These are phyloP conservation scores for Lophotis ruficrista DNA, from an alignment of 2,113 vertebrate species.

Conservation along the genomic window DNA sequence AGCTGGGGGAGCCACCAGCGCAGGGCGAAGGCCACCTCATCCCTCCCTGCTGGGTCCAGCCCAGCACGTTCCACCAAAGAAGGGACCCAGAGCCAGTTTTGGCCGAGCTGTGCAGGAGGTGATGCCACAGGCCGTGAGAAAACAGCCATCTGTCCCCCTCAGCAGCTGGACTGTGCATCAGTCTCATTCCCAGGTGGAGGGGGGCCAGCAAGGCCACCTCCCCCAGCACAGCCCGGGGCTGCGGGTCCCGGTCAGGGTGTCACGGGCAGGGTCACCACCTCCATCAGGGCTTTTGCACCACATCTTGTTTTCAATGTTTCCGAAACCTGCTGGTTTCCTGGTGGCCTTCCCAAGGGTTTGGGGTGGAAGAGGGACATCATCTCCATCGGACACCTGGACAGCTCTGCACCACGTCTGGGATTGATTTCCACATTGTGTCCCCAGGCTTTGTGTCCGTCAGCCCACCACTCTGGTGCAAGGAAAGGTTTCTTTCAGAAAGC, in stretches of 20 bases:
- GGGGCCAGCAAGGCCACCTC: rapidly evolving
- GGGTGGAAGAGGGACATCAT: neutral
- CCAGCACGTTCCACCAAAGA: rapidly evolving
- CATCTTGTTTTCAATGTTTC: neutral
- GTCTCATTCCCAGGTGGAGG: neutral
- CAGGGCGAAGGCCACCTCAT: neutral
- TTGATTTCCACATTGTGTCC: rapidly evolving
- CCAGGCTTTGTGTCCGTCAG: rapidly evolving
- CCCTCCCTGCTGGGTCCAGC: neutral
- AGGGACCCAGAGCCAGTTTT: neutral
- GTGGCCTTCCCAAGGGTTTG: neutral
- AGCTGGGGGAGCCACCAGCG: neutral
- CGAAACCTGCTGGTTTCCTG: neutral
- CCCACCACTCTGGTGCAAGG: neutral
- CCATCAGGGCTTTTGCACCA: too few species aligned
- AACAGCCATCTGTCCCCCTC: neutral
- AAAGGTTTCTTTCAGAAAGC: neutral
- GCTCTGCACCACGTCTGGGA: neutral
- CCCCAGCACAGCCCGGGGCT: rapidly evolving
- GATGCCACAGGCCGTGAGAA: neutral
- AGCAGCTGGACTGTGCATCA: neutral
- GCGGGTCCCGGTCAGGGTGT: neutral
- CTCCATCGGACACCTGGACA: neutral
- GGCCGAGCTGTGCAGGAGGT: neutral
- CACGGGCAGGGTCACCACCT: too few species aligned